These are phyloP conservation scores for Hafferia zeledoni DNA, from an alignment of 2,797 vertebrate species.

Conservation along the genomic window DNA sequence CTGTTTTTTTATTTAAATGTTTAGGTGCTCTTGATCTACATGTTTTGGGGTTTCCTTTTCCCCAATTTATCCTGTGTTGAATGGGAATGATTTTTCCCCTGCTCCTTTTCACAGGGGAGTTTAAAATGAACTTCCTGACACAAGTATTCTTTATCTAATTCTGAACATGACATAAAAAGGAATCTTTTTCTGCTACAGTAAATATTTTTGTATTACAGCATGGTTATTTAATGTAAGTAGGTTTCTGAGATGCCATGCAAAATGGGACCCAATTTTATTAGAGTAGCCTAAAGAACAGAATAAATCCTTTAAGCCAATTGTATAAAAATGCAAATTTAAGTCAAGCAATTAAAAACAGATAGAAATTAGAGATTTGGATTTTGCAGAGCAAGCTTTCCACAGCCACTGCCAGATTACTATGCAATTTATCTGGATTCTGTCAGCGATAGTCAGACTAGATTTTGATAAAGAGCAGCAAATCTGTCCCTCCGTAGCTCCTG, in stretches of 20 bases:
- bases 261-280: constrained; percentile 46
- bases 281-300: constrained; percentile 64
- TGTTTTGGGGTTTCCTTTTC: accelerated
- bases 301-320: constrained; percentile 75
- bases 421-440: constrained; percentile 79
- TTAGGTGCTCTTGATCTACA: neutral
- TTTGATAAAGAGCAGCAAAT: constrained; percentile 81
- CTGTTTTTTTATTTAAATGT: neutral
- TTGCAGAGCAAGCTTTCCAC: constrained; percentile 70
- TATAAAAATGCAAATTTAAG: constrained; percentile 81
- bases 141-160: neutral
- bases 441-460: constrained; percentile 77
- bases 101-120: neutral
- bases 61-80: neutral
- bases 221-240: constrained; percentile 20
- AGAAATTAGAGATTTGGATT: constrained; percentile 78
- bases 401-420: constrained; percentile 62
- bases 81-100: neutral
- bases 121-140: constrained; percentile 9
- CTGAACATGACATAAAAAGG: neutral
- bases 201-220: constrained; percentile 44
- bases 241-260: constrained; percentile 1
- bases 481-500: constrained; percentile 70
- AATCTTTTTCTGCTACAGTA: neutral
- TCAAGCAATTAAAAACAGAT: constrained; percentile 80